Conservation (phyloP, 2,113 vertebrate genomes). For the Platysternon megacephalum region DNA sequence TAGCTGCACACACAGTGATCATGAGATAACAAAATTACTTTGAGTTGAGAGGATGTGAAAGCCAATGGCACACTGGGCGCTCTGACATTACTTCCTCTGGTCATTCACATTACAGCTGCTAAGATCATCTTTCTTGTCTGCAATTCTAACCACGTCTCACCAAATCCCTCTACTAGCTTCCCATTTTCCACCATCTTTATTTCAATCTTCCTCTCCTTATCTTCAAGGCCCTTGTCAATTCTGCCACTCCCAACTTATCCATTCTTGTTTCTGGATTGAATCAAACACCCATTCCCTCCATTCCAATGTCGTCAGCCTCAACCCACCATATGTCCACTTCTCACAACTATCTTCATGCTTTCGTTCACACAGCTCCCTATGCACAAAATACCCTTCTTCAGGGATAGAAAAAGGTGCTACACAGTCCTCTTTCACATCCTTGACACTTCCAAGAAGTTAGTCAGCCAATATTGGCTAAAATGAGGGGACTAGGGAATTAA, state of each 20-base stretch:
- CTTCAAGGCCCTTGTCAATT: neutral
- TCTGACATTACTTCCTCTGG: neutral
- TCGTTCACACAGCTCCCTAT: neutral
- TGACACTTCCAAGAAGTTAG: slow-evolving; percentile 31
- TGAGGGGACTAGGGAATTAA: slow-evolving; percentile 69
- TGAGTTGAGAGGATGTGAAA: accelerated
- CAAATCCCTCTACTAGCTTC: neutral
- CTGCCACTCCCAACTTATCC: neutral
- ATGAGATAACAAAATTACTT: neutral
- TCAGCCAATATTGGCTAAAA: slow-evolving; percentile 63
- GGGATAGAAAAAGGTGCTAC: slow-evolving; percentile 35
- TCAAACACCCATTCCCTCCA: neutral
- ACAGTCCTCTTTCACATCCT: slow-evolving; percentile 52
- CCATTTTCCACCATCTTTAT: neutral
- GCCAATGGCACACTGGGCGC: neutral
- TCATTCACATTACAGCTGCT: neutral
- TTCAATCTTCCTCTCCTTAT: neutral
- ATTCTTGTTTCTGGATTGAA: neutral
- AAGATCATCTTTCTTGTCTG: neutral
- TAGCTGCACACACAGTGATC: neutral
- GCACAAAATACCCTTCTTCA: slow-evolving; percentile 20
- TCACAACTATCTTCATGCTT: slow-evolving; percentile 8
- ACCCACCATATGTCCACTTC: slow-evolving; percentile 41
- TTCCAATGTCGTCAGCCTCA: neutral
- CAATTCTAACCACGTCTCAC: neutral